Evolutionary conservation across 2,797 vertebrate genomes (phyloP).

Genomic region (Natrix natrix): DNA sequence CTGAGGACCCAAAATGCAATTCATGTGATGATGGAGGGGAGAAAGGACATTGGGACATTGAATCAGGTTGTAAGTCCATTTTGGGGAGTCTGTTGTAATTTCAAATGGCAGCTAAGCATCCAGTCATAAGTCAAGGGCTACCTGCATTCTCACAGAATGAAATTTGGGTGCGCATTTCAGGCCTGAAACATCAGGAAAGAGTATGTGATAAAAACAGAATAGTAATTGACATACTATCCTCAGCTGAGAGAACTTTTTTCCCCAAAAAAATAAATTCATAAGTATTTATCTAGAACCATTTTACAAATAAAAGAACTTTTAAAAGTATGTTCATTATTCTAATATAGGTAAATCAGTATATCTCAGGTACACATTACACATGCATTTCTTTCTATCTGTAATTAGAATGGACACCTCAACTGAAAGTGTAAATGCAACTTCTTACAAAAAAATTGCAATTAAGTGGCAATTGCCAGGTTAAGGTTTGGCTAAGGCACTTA

Average conservation of each 20-base stretch:
- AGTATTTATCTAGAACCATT: background rate
- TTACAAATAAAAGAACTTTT: background rate
- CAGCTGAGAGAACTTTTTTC: background rate
- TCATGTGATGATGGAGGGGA: background rate
- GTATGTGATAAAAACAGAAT: background rate
- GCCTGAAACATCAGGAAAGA: background rate
- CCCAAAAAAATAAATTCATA: background rate
- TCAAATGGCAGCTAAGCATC: background rate
- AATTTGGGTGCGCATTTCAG: background rate
- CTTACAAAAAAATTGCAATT: background rate
- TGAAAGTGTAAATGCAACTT: background rate
- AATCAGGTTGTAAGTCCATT: background rate
- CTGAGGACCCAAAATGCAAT: background rate
- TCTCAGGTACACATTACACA: background rate
- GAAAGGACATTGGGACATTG: background rate
- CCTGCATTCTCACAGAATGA: background rate
- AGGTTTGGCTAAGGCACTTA: background rate
- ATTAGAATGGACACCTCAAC: background rate
- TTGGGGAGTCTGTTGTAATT: background rate
- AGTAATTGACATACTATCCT: background rate
- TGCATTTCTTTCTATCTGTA: background rate
- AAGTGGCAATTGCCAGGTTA: background rate
- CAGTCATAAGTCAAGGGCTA: too few relatives aligned
- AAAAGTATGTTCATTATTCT: background rate
- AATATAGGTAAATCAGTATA: background rate